Base-by-base conservation (phyloP, 2,888 invertebrate genomes). In the Plebejus anna region DNA sequence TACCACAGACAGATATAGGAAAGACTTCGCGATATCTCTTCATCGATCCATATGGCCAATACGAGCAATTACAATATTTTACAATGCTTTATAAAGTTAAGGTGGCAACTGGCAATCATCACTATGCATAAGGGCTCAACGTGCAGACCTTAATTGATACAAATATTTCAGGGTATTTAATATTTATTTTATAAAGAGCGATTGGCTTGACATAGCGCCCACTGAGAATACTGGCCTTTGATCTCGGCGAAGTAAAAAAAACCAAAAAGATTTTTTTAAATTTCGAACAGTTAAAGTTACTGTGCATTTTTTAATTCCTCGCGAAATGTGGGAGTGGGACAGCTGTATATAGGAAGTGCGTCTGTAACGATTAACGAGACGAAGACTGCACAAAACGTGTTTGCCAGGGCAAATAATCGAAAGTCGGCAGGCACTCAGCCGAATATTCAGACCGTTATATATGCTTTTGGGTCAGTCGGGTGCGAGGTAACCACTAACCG, bases 401-500 rank as follows among this genome's bases (percentile, higher is more conserved):
- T 76, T 57, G 42, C 77, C 70, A 72, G 71, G 59, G 77, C 75
- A 77, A 79, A 80, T 79, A 80, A 82, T 80, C 79, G 80, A 81
- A 82, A 81, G 81, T 82, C 77, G 80, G 77, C 79, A 72, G 77
- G 79, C 75, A 76, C 76, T 71, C 77, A 76, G 75, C 70, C 79
- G 78, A 81, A 78, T 78, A 73, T 80, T 78, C 78, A 51, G 80
- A 79, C 81, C 82, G 81, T 81, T 82, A 82, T 79, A 80, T 72
- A 75, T 66, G 79, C 76, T 80, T 80, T 80, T 76, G 77, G 80
- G 80, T 80, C 82, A 81, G 73, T 77, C 76, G 76, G 42, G 51
- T 71, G 76, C 59, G 66, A 66, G 32, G 66, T 51, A 73, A 47
- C 47, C 9, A 47, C 16, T 55, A 55, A 73, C 57, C 76, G 32